Conservation (phyloP, 2,113 vertebrate genomes). For the Vicugna pacos region DNA sequence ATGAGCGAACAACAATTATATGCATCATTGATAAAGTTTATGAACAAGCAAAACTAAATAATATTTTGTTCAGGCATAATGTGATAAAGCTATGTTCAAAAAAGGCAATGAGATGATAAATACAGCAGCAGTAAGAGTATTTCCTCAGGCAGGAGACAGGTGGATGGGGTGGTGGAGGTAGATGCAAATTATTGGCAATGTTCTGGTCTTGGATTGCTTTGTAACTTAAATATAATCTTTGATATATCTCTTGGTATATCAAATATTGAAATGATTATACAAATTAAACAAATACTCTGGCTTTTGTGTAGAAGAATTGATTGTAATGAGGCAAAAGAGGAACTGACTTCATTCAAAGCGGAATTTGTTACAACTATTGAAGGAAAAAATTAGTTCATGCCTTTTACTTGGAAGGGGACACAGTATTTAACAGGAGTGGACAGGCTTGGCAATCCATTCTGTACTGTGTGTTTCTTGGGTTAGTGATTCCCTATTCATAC, state of each 20-base stretch:
- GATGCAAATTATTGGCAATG: constrained; percentile 13
- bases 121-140: background rate
- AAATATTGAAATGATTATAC: constrained; percentile 30
- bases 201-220: constrained; percentile 12
- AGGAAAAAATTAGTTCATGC: background rate
- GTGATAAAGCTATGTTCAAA: background rate
- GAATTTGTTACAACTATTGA: background rate
- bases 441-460: background rate
- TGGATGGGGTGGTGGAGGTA: background rate
- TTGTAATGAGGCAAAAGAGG: constrained; percentile 28
- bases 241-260: background rate
- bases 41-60: constrained; percentile 24
- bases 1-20: constrained; percentile 51
- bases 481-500: background rate
- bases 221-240: constrained; percentile 20
- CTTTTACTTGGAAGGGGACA: background rate
- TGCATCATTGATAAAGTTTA: constrained; percentile 62
- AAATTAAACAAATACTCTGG: background rate
- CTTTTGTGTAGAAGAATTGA: background rate
- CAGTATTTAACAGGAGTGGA: background rate
- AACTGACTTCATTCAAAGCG: constrained; percentile 44
- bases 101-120: constrained; percentile 24
- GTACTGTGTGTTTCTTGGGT: background rate
- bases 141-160: background rate
- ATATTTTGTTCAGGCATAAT: constrained; percentile 9